These are phyloP conservation scores for Apodemus sylvaticus DNA, from an alignment of 2,113 vertebrate genomes.

Conservation along the genomic window DNA sequence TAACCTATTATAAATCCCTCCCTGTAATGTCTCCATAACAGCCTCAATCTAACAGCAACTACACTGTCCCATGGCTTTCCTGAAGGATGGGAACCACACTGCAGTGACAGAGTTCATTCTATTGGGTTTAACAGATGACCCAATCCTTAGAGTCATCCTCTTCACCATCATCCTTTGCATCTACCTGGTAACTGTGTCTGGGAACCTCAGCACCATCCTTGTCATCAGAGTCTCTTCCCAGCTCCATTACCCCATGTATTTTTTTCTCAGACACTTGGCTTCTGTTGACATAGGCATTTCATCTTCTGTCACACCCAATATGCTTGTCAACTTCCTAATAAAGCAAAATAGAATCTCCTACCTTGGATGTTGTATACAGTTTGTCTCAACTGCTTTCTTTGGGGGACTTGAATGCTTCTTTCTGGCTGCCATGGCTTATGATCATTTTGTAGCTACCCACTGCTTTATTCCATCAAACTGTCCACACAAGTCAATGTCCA, in stretches of 20 bases:
- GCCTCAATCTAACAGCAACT: neutral
- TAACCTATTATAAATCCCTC: neutral
- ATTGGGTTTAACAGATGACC: neutral
- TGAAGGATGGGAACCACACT: neutral
- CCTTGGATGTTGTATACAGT: neutral
- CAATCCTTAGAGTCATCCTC: neutral
- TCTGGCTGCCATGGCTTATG: neutral
- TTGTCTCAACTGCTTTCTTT: neutral
- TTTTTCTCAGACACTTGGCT: neutral
- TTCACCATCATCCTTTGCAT: neutral
- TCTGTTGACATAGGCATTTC: neutral
- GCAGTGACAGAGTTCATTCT: neutral
- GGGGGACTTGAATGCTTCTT: neutral
- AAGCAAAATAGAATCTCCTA: neutral
- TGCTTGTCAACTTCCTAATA: neutral
- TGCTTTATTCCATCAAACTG: neutral
- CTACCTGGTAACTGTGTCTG: neutral
- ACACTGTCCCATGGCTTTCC: neutral
- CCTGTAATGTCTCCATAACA: neutral
- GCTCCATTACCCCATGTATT: neutral
- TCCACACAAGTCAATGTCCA: neutral
- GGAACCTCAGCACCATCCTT: neutral
- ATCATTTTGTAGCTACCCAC: neutral
- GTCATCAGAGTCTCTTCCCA: neutral
- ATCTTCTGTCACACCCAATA: neutral